Conservation (phyloP, 2,888 invertebrate genomes). For the Sepioteuthis lessoniana region DNA sequence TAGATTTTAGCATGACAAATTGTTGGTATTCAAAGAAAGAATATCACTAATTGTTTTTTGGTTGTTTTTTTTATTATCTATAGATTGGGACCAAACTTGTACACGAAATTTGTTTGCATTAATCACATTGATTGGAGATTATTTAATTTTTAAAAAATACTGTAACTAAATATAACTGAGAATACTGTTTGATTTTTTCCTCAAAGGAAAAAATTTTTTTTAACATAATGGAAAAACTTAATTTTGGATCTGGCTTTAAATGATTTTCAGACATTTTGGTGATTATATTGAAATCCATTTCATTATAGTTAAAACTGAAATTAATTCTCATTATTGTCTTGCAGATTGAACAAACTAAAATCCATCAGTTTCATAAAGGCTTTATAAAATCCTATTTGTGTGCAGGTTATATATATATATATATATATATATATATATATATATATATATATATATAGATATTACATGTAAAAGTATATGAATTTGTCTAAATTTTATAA, state of each 20-base stretch:
- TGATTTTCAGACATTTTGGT: neutral
- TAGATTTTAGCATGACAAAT: neutral
- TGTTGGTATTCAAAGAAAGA: neutral
- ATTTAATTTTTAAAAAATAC: no score
- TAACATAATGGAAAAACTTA: neutral
- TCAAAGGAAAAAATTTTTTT: no score
- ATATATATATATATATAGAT: neutral
- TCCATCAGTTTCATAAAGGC: neutral
- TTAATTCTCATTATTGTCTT: neutral
- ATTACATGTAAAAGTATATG: neutral
- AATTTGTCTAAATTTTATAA: neutral
- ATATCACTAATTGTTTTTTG: neutral
- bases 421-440: neutral
- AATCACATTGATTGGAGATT: no score
- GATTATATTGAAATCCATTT: neutral
- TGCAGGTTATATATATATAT: neutral
- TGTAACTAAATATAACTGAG: no score
- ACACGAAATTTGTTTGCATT: no score
- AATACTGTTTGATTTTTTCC: no score
- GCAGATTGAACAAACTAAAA: neutral
- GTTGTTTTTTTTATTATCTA: neutral
- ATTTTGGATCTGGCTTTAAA: neutral
- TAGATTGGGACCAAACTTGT: no score
- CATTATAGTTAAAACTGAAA: neutral
- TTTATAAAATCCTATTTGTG: neutral